phyloP scores from a whole-genome alignment of 2,888 invertebrate genomes.

The Heliconius ismenius region DNA sequence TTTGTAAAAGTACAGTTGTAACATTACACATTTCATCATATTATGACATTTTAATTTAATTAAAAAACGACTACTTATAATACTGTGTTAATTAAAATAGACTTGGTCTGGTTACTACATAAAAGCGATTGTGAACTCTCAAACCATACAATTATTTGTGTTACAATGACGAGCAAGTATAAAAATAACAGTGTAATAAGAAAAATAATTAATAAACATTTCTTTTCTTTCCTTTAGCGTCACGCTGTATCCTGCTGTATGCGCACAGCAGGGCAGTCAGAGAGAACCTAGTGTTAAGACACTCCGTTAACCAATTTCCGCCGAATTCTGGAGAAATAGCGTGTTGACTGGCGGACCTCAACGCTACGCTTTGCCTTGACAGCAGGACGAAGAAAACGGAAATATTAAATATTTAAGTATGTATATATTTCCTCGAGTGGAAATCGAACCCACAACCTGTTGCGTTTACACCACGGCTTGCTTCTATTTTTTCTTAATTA shows the following conservation, averaged over 20 bases:
- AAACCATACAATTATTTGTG: background rate
- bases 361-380: background rate
- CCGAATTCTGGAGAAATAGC: background rate
- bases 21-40: too few species aligned
- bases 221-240: too few species aligned
- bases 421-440: background rate
- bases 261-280: too few species aligned
- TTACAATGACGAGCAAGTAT: background rate
- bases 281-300: background rate
- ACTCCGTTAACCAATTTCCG: background rate
- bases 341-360: background rate
- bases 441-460: background rate
- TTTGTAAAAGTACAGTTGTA: too few species aligned
- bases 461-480: background rate
- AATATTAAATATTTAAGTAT: background rate
- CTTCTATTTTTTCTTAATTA: background rate
- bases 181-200: background rate
- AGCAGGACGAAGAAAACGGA: background rate
- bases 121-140: background rate
- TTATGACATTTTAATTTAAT: background rate
- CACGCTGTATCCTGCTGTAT: too few species aligned
- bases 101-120: background rate
- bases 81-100: background rate
- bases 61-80: background rate
- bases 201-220: background rate